Evolutionary conservation across 2,113 vertebrate species (phyloP).

Genomic region (Pteropus alecto): DNA sequence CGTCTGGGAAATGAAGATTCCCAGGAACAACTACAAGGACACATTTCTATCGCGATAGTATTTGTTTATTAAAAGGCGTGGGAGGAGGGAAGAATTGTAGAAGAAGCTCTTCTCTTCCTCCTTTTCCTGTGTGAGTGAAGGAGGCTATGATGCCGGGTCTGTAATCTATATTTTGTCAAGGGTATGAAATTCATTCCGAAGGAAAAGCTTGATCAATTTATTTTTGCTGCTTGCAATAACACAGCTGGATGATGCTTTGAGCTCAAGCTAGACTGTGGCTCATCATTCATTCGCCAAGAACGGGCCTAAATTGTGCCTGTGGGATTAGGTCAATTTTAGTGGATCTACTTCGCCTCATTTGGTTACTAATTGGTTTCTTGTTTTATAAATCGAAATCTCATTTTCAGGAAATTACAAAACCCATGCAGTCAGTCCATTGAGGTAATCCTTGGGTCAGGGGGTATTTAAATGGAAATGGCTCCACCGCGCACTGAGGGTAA

Average conservation of each 20-base stretch:
- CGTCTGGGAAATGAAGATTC: neutral
- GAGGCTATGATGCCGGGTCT: constrained; percentile 39
- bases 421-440: constrained; percentile 84
- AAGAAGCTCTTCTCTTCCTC: neutral
- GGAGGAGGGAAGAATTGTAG: neutral
- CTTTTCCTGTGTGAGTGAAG: constrained; percentile 32
- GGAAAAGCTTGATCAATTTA: constrained; percentile 81
- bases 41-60: neutral
- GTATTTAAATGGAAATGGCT: constrained; percentile 87
- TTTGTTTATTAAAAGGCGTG: constrained; percentile 29
- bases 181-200: constrained; percentile 79
- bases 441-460: constrained; percentile 86
- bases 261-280: constrained; percentile 75
- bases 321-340: constrained; percentile 89
- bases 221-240: constrained; percentile 82
- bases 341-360: constrained; percentile 91
- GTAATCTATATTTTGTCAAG: constrained; percentile 80
- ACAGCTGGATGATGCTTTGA: constrained; percentile 82
- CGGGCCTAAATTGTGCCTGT: constrained; percentile 86
- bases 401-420: constrained; percentile 89
- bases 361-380: constrained; percentile 93
- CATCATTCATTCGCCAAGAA: constrained; percentile 86
- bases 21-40: neutral
- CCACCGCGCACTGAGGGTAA: constrained; percentile 75
- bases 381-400: constrained; percentile 92